Conservation (phyloP, 2,113 vertebrate genomes). For the Oreocharis arfaki region DNA sequence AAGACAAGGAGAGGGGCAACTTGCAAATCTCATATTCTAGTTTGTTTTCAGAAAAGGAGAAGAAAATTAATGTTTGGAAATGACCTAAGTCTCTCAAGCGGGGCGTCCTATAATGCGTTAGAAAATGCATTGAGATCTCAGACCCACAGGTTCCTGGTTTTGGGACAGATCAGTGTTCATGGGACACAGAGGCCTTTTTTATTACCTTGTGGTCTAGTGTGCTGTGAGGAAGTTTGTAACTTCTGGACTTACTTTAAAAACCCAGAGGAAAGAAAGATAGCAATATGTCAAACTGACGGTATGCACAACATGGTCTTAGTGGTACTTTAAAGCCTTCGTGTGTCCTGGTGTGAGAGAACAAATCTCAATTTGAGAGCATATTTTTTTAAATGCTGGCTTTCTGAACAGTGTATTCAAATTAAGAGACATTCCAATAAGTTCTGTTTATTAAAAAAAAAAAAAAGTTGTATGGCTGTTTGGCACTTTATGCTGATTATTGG, state of each 20-base stretch:
- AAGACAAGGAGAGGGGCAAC: slow-evolving; percentile 15
- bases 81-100: background rate
- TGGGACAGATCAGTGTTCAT: background rate
- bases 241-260: slow-evolving; percentile 28
- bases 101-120: background rate
- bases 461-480: slow-evolving; percentile 89
- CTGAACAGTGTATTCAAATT: slow-evolving; percentile 62
- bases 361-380: slow-evolving; percentile 49
- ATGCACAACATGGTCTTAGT: slow-evolving; percentile 29
- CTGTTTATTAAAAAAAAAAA: slow-evolving; percentile 78
- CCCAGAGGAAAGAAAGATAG: background rate
- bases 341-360: background rate
- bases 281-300: background rate
- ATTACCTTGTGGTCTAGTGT: slow-evolving; percentile 16
- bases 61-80: slow-evolving; percentile 9
- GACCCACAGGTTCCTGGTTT: background rate
- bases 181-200: background rate
- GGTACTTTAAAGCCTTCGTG: slow-evolving; percentile 25
- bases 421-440: slow-evolving; percentile 79
- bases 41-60: slow-evolving; percentile 2
- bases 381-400: slow-evolving; percentile 61
- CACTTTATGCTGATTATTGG: slow-evolving; percentile 98
- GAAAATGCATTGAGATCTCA: background rate
- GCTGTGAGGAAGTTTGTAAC: slow-evolving; percentile 31
- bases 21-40: slow-evolving; percentile 2